phyloP scores from a whole-genome alignment of 2,888 invertebrate species.

The Pecten maximus region DNA sequence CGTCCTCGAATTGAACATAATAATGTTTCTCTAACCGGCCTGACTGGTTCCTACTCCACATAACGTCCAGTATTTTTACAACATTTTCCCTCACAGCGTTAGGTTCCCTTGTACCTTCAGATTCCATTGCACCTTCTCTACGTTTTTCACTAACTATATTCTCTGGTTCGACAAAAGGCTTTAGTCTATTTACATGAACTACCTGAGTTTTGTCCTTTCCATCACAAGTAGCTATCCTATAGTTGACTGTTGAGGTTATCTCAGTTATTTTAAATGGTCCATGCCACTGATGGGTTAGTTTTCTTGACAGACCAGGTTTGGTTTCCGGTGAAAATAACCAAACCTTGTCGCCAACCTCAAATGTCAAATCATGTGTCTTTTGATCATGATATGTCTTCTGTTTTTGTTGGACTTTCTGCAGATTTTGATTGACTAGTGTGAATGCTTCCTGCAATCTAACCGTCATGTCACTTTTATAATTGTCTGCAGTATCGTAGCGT shows the following conservation, averaged over 20 bases:
- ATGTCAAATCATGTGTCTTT: background rate
- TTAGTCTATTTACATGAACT: background rate
- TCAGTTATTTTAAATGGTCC: background rate
- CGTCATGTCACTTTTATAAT: slow-evolving; percentile 37
- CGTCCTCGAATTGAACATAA: too few relatives aligned
- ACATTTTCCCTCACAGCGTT: background rate
- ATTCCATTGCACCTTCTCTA: background rate
- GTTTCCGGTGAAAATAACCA: background rate
- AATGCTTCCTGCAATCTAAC: slow-evolving; percentile 37
- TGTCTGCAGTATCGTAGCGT: background rate
- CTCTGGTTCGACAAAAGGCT: background rate
- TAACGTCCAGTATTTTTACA: background rate
- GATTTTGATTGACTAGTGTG: background rate
- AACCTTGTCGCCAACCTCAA: background rate
- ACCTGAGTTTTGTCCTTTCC: background rate
- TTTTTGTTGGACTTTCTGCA: background rate
- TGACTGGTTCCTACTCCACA: background rate
- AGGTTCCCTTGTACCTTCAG: too few relatives aligned
- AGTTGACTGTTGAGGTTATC: background rate
- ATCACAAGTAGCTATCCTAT: background rate
- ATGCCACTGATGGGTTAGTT: background rate
- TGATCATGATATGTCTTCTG: background rate
- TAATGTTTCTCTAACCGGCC: background rate
- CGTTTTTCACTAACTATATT: background rate
- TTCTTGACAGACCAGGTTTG: background rate